These are phyloP conservation scores for Neomonachus schauinslandi DNA, from an alignment of 2,113 vertebrate species.

Conservation along the genomic window DNA sequence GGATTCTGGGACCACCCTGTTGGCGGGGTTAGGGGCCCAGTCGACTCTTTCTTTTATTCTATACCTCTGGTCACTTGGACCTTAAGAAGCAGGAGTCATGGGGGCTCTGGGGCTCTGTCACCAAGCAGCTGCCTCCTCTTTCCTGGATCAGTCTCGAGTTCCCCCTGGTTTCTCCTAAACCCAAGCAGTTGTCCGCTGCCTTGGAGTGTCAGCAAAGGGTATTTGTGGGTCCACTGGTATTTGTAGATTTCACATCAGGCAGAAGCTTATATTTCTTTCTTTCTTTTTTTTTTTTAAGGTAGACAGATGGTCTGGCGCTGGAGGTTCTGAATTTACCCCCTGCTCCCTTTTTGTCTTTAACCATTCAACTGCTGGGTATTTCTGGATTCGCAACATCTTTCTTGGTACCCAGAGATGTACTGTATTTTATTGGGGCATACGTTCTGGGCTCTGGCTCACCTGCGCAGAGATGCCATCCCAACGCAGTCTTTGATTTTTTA, in stretches of 20 bases:
- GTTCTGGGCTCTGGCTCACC: background rate
- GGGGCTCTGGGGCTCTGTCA: background rate
- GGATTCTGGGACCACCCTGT: constrained; percentile 70
- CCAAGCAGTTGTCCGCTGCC: constrained; percentile 65
- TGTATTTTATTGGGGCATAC: background rate
- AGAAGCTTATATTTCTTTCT: constrained; percentile 7
- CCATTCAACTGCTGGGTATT: constrained; percentile 40
- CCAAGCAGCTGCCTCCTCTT: constrained; percentile 71
- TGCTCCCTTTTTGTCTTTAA: constrained; percentile 45
- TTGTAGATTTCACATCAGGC: constrained; percentile 53
- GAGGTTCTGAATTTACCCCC: background rate
- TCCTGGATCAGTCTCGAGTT: constrained; percentile 71
- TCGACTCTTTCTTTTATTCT: constrained; percentile 56
- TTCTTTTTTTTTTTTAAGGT: background rate
- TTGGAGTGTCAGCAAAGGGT: constrained; percentile 39
- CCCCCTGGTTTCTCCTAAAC: constrained; percentile 62
- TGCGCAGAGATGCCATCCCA: background rate
- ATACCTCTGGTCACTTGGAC: constrained; percentile 55
- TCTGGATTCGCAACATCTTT: background rate
- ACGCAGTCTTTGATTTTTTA: constrained; percentile 16
- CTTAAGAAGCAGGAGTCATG: constrained; percentile 48
- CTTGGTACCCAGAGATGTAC: background rate
- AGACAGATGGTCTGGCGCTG: constrained; percentile 34
- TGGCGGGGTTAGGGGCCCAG: constrained; percentile 19
- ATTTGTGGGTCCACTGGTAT: constrained; percentile 42